phyloP scores from a whole-genome alignment of 2,888 invertebrate genomes.

The Plebejus melissa region DNA sequence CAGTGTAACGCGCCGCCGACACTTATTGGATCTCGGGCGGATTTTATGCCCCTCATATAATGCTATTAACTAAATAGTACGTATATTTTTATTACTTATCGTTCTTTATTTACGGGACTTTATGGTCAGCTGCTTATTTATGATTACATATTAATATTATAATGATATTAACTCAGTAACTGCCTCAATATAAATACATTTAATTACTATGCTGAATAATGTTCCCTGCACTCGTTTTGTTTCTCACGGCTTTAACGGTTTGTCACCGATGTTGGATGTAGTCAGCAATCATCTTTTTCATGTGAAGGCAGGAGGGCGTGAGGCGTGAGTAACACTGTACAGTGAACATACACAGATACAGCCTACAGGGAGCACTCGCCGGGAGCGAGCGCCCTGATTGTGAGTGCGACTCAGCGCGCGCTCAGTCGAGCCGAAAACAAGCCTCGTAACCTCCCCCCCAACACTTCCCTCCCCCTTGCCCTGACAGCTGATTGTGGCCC shows the following conservation, averaged over 20 bases:
- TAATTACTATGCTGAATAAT: too few relatives aligned
- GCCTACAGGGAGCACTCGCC: neutral
- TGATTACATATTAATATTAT: too few relatives aligned
- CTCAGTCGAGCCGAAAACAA: slow-evolving; percentile 1
- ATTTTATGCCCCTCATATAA: neutral
- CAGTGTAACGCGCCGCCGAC: neutral
- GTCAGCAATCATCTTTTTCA: neutral
- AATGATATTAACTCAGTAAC: too few relatives aligned
- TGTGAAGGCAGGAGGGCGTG: neutral
- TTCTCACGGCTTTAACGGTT: neutral
- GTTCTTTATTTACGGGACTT: neutral
- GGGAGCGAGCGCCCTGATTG: neutral
- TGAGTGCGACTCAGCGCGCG: neutral
- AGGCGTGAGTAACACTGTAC: neutral
- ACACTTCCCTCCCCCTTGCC: neutral
- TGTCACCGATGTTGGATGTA: neutral
- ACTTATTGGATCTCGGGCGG: neutral
- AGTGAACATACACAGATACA: neutral
- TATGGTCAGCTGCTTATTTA: neutral
- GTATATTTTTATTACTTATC: neutral
- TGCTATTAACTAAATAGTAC: neutral
- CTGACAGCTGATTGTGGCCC: neutral
- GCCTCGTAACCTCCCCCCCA: neutral
- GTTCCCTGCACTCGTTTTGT: neutral
- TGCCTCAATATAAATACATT: too few relatives aligned